Conservation (phyloP, 2,797 vertebrate species). For the Oreochromis mossambicus region DNA sequence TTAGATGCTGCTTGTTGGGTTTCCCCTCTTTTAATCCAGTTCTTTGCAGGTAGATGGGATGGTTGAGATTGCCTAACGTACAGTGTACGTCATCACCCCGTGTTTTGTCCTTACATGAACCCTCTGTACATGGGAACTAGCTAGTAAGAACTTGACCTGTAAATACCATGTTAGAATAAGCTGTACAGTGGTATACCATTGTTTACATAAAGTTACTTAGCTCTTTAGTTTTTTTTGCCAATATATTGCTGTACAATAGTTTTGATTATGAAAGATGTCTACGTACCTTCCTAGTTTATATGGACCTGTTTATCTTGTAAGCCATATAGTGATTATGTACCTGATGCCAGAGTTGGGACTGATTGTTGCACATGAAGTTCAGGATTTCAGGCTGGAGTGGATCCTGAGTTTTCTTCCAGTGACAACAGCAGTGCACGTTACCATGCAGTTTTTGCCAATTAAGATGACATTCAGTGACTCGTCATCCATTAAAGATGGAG, state of each 20-base stretch:
- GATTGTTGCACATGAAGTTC: constrained; percentile 74
- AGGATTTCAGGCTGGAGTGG: constrained; percentile 27
- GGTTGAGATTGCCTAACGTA: constrained; percentile 60
- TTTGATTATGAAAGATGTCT: constrained; percentile 78
- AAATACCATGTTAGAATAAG: constrained; percentile 87
- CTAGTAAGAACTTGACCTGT: constrained; percentile 77
- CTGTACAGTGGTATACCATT: constrained; percentile 90
- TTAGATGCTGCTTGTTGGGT: constrained; percentile 37
- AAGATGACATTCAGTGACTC: constrained; percentile 17
- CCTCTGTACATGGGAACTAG: constrained; percentile 63
- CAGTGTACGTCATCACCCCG: constrained; percentile 60
- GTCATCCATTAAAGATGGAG: constrained; percentile 38
- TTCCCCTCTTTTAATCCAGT: constrained; percentile 37
- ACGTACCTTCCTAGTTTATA: constrained; percentile 80
- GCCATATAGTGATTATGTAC: constrained; percentile 81
- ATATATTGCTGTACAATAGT: constrained; percentile 78
- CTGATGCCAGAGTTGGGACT: constrained; percentile 77
- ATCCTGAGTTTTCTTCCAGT: constrained; percentile 43
- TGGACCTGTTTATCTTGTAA: constrained; percentile 83
- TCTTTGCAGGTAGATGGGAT: constrained; percentile 57
- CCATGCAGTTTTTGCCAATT: constrained; percentile 66
- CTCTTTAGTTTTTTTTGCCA: constrained; percentile 80
- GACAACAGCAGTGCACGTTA: constrained; percentile 42
- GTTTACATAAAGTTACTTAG: constrained; percentile 95
- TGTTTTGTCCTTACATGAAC: constrained; percentile 75